Evolutionary conservation across 2,113 vertebrate species (phyloP).

Genomic region (Galeopterus variegatus): DNA sequence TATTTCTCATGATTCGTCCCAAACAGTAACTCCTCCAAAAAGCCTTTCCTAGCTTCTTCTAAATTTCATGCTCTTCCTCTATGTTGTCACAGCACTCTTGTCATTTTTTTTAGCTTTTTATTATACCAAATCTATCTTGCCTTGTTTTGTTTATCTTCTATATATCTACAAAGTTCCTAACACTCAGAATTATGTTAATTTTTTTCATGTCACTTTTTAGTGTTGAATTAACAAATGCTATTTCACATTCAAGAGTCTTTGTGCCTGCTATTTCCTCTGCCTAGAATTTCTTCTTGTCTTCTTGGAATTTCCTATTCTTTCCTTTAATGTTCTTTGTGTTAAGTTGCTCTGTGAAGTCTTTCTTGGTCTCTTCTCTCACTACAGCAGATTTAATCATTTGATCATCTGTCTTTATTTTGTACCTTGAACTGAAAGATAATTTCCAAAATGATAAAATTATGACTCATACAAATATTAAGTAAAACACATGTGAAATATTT

Average conservation of each 20-base stretch:
- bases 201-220: neutral
- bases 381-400: neutral
- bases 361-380: neutral
- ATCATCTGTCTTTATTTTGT: neutral
- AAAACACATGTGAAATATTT: neutral
- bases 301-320: neutral
- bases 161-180: neutral
- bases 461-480: neutral
- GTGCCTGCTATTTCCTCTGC: neutral
- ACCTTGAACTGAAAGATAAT: neutral
- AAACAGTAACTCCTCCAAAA: neutral
- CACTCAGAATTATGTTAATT: neutral
- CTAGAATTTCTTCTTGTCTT: neutral
- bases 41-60: neutral
- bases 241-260: neutral
- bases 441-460: conserved; percentile 43
- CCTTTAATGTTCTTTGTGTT: neutral
- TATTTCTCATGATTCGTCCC: neutral
- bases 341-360: conserved; percentile 1
- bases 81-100: neutral
- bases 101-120: neutral
- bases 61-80: neutral
- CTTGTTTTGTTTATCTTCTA: neutral
- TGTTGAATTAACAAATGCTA: neutral
- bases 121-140: neutral